These are phyloP conservation scores for Platypus cylindrus DNA, from an alignment of 2,888 invertebrate species.

Conservation along the genomic window DNA sequence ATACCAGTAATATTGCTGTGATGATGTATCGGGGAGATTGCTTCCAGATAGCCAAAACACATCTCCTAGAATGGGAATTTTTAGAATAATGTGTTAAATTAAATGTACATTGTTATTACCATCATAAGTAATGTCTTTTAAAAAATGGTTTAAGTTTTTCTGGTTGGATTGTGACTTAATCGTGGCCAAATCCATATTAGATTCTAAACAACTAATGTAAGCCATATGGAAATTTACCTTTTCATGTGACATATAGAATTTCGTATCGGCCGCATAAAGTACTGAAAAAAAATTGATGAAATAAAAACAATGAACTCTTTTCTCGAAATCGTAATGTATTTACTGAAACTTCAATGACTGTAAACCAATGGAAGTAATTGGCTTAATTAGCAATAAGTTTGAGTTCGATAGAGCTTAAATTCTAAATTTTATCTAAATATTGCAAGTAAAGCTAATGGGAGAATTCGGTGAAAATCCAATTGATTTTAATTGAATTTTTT, in stretches of 20 bases:
- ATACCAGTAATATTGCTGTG: conserved; percentile 1
- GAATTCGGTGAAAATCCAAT: too few relatives aligned
- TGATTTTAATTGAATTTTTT: too few relatives aligned
- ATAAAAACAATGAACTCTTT: too few relatives aligned
- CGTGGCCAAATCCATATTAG: conserved; percentile 2
- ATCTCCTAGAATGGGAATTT: conserved; percentile 3
- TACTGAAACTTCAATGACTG: too few relatives aligned
- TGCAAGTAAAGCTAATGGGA: too few relatives aligned
- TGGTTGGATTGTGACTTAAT: conserved; percentile 1
- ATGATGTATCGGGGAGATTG: conserved; percentile 1
- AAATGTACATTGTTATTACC: background rate
- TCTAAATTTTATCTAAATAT: too few relatives aligned
- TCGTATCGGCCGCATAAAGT: background rate
- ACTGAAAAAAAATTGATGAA: too few relatives aligned
- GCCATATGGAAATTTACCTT: conserved; percentile 3
- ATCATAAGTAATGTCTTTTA: background rate
- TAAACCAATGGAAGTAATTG: too few relatives aligned
- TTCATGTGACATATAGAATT: conserved; percentile 1
- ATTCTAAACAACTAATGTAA: conserved; percentile 1
- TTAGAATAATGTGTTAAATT: background rate
- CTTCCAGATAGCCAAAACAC: conserved; percentile 5
- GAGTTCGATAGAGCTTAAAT: too few relatives aligned
- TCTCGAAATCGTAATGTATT: too few relatives aligned
- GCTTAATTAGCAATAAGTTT: too few relatives aligned
- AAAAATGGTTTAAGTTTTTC: background rate